Base-by-base conservation (phyloP, 1,140 invertebrate species). In the Cyclargus thomasi region DNA sequence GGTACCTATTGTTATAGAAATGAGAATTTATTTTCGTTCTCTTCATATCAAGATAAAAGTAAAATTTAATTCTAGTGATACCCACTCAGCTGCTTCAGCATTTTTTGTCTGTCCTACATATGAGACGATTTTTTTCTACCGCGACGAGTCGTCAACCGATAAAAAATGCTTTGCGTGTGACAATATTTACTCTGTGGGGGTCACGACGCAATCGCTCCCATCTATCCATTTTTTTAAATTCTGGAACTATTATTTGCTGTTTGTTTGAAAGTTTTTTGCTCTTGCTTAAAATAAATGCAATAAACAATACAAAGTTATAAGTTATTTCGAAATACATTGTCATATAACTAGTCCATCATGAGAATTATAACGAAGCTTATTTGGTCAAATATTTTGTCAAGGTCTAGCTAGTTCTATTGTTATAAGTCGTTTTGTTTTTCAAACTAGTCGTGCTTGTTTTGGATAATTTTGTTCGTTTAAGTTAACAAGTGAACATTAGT, bases 131-230 rank as follows among this genome's bases (percentile, higher is more conserved):
- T 74, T 74, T 74, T 69, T 67, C 35, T 53, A 36, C 7, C 65
- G 62, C 63, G 66, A 55, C 65, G 66, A 57, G 23, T 65, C 65
- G 23, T 23, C 39, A 59, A 64, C 53, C 67, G 65, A 53, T 71
- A 74, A 74, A 74, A 74, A 74, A 62, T 64, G 68, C 73, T 74
- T 70, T 65, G 73, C 70, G 73, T 74, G 73, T 74, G 73, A 74
- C 70, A 72, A 71, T 59, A 53, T 20, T 55, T 47, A 47, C 73
- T 64, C 53, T 68, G 73, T 62, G 73, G 73, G 73, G 68, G 73
- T 72, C 65, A 74, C 63, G 67, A 47, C 64, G 62, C 17, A n/a
- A n/a, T 29, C 11, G 63, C 20, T 20, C 55, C 1, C 20, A 59
- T 20, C 7, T 1, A 18, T 1, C 7, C 18, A 11, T 59, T 59